A percentile compares a stretch with the other conserved stretches of the same genome.
These are phyloP conservation scores for Limonius californicus DNA, from an alignment of 1,140 invertebrate genomes.

Conservation along the genomic window DNA sequence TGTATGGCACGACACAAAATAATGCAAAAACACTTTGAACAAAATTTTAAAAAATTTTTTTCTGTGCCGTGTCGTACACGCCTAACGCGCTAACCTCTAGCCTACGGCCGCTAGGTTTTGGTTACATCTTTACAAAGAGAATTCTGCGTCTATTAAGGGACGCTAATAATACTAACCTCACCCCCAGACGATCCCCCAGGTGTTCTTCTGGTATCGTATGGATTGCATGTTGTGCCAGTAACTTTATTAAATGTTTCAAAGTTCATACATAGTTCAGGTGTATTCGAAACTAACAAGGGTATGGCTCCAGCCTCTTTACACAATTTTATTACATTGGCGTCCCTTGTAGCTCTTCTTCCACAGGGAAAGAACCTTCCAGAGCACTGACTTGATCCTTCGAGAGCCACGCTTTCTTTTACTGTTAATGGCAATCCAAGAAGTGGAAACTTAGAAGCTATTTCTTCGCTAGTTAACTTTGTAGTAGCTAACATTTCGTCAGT, in stretches of 20 bases:
- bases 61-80: no score
- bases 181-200: constrained; percentile 75
- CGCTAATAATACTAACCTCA: constrained; percentile 50
- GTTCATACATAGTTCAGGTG: constrained; percentile 86
- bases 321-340: constrained; percentile 66
- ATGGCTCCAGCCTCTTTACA: constrained; percentile 78
- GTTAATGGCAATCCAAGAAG: constrained; percentile 34
- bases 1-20: no score
- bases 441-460: constrained; percentile 47
- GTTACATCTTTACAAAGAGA: no score
- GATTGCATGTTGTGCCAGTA: constrained; percentile 83
- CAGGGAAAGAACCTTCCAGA: constrained; percentile 50
- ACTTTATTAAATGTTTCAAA: constrained; percentile 88
- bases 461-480: constrained; percentile 22
- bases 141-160: not conserved
- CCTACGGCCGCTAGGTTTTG: no score
- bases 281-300: constrained; percentile 80
- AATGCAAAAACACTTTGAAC: no score
- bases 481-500: constrained; percentile 4
- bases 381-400: constrained; percentile 53
- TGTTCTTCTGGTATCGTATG: constrained; percentile 75
- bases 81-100: no score
- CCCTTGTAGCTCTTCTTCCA: constrained; percentile 48
- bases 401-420: constrained; percentile 36
- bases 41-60: no score